Base-by-base conservation (phyloP, 2,113 vertebrate species). In the Percopsis transmontana region DNA sequence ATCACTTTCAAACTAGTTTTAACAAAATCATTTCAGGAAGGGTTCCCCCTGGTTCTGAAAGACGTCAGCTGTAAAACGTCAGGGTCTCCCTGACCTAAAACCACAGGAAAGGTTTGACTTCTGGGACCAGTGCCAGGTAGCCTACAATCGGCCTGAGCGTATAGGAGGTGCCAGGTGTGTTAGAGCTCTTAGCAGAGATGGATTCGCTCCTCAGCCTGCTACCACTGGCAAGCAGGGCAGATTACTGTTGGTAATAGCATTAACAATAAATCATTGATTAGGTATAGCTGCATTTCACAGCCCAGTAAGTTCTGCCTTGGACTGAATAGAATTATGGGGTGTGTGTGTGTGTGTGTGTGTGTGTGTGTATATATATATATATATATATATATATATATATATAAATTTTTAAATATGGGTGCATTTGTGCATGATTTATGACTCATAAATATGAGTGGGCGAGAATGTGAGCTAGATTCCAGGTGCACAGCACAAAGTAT, bases 381-480 rank as follows among this genome's bases (percentile, higher is more conserved):
- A n/a, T n/a, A n/a, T n/a, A n/a, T n/a, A n/a, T n/a, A n/a, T n/a
- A n/a, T n/a, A n/a, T n/a, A n/a, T n/a, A n/a, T n/a, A n/a, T n/a
- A n/a, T n/a, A n/a, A n/a, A n/a, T n/a, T n/a, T n/a, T n/a, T n/a
- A n/a, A n/a, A n/a, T n/a, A n/a, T n/a, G n/a, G n/a, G n/a, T n/a
- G n/a, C n/a, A n/a, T n/a, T 21, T 21, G 48, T 23, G n/a, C 62
- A 58, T 67, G 59, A 67, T 67, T 50, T 39, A 54, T 81, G 80
- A 79, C 65, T 78, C 80, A 67, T 52, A 47, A 50, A 65, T 47
- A 47, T 58, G 72, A 72, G 72, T 56, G 42, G 69, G 72, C 50
- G 73, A 68, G 42, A 24, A 45, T 44, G 61, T 6, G 15, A 21
- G 62, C 50, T 59, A 48, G 23, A 21, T 70, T 61, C 39, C 70